Conservation (phyloP, 2,797 vertebrate genomes). For the Mormyrus hasselquistii region DNA sequence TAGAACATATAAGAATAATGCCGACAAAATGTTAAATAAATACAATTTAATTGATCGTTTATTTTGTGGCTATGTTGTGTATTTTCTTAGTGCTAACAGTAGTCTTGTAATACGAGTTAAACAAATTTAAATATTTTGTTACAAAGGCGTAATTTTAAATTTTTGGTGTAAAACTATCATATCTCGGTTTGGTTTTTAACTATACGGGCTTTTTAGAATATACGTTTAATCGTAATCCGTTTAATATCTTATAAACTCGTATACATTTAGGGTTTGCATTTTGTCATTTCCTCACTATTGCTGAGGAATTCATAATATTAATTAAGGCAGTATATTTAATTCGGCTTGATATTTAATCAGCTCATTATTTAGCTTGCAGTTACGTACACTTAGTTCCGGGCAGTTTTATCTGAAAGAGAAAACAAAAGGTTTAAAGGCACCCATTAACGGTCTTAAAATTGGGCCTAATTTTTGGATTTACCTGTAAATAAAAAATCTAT, state of each 20-base stretch:
- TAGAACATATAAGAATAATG: not conserved
- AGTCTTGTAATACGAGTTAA: not conserved
- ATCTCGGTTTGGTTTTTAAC: not conserved
- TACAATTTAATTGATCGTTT: not conserved
- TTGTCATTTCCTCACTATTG: not conserved
- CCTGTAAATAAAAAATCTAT: slow-evolving; percentile 61
- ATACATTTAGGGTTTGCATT: not conserved
- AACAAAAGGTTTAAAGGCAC: not conserved
- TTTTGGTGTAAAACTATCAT: not conserved
- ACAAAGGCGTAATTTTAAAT: not conserved
- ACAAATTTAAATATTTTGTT: not conserved
- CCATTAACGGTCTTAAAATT: slow-evolving; percentile 42
- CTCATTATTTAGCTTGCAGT: slow-evolving; percentile 8
- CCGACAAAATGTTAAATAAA: slow-evolving; percentile 4
- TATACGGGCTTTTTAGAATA: not conserved
- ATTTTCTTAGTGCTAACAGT: not conserved
- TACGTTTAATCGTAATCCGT: not conserved
- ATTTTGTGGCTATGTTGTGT: not conserved
- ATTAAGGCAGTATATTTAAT: slow-evolving; percentile 73
- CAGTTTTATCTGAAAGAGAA: not conserved
- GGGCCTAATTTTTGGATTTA: slow-evolving; percentile 66
- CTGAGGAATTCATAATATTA: slow-evolving; percentile 53
- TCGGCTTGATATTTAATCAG: slow-evolving; percentile 58
- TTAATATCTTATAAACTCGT: not conserved
- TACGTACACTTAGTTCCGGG: not conserved